phyloP scores from a whole-genome alignment of 2,888 invertebrate genomes.

The Plagiodera versicolora region DNA sequence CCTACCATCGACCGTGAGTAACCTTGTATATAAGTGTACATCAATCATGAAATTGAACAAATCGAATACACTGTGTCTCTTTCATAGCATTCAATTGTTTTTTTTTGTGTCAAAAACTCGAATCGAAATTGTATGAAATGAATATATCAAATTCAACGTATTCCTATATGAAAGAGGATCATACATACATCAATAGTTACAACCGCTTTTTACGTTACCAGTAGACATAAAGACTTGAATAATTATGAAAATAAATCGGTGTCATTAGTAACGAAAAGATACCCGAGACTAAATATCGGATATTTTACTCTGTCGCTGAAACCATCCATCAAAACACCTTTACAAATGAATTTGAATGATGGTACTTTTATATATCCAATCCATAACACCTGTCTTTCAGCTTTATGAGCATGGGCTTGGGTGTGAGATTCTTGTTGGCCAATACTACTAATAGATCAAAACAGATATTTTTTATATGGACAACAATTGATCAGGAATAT shows the following conservation, averaged over 20 bases:
- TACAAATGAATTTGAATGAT: conserved; percentile 38
- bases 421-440: background rate
- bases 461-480: too few species aligned
- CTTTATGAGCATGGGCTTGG: background rate
- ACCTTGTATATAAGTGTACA: too few species aligned
- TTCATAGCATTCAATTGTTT: too few species aligned
- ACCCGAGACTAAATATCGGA: conserved; percentile 37
- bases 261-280: conserved; percentile 35
- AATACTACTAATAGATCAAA: too few species aligned
- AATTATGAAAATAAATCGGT: conserved; percentile 40
- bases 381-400: conserved; percentile 45
- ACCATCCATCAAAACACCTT: conserved; percentile 40
- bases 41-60: too few species aligned
- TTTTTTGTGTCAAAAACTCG: too few species aligned
- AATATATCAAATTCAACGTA: background rate
- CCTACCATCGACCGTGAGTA: too few species aligned
- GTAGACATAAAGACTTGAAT: conserved; percentile 33
- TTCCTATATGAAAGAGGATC: background rate
- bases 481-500: too few species aligned
- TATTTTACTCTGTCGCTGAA: conserved; percentile 35
- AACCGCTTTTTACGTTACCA: conserved; percentile 9
- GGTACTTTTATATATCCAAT: conserved; percentile 32
- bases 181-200: background rate
- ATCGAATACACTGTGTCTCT: too few species aligned
- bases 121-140: too few species aligned